Conservation (phyloP, 1,140 invertebrate species). For the Drosophila nasuta region DNA sequence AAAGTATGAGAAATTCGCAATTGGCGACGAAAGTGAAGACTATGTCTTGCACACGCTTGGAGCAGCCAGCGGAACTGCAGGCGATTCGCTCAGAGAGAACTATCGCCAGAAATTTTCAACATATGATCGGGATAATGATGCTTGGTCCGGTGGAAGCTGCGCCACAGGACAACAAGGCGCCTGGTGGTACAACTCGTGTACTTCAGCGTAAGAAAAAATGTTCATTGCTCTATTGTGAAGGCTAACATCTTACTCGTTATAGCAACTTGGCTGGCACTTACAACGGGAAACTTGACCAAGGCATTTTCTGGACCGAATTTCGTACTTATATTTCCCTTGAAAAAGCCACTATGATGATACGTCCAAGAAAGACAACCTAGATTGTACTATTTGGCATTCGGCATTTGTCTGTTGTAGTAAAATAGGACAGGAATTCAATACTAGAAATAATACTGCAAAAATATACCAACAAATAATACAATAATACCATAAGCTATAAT, state of each 20-base stretch:
- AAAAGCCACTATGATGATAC: neutral
- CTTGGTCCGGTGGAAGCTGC: neutral
- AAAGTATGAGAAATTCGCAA: neutral
- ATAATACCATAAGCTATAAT: no score
- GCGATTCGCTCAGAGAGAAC: neutral
- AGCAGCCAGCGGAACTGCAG: constrained; percentile 1
- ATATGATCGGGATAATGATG: neutral
- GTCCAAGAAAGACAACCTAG: neutral
- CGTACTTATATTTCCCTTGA: neutral
- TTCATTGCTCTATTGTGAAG: neutral
- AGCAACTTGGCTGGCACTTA: neutral
- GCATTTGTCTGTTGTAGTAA: no score
- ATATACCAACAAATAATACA: no score
- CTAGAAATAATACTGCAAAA: no score
- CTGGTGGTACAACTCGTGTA: neutral
- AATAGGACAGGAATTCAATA: no score
- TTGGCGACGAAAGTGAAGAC: neutral
- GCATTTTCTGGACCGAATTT: neutral
- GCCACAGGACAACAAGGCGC: neutral
- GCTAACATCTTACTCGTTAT: neutral
- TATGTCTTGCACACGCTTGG: neutral
- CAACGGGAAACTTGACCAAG: neutral
- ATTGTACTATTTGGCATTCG: no score
- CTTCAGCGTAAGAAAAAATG: neutral
- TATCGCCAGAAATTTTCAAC: neutral